phyloP scores from a whole-genome alignment of 2,797 vertebrate species.

The Melanotaenia parkinsoni region DNA sequence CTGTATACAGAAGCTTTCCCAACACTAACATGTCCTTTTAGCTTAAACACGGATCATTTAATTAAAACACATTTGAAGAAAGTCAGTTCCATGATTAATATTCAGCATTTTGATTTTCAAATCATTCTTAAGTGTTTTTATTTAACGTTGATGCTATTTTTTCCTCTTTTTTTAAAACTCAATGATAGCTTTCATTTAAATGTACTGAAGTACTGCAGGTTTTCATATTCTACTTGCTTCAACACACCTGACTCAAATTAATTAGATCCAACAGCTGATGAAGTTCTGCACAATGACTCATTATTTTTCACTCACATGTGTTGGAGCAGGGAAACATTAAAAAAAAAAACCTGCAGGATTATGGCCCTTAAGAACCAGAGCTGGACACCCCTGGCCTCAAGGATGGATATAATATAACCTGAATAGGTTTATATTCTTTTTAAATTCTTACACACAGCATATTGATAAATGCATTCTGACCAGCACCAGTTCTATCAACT shows the following conservation, averaged over 20 bases:
- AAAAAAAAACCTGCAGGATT: too few relatives aligned
- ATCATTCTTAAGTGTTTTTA: neutral
- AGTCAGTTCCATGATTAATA: neutral
- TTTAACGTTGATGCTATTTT: neutral
- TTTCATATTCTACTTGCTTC: too few relatives aligned
- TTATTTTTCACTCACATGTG: too few relatives aligned
- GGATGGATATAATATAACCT: neutral
- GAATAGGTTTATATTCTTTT: neutral
- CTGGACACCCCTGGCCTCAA: too few relatives aligned
- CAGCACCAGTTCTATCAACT: neutral
- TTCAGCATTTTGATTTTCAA: neutral
- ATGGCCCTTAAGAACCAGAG: too few relatives aligned
- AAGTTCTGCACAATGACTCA: too few relatives aligned
- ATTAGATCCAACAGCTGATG: too few relatives aligned
- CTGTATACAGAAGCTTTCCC: constrained; percentile 27
- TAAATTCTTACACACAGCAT: neutral
- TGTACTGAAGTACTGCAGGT: too few relatives aligned
- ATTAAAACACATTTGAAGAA: neutral
- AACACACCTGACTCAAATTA: too few relatives aligned
- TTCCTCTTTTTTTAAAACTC: neutral
- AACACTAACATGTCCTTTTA: neutral
- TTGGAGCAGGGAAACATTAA: too few relatives aligned
- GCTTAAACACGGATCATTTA: neutral
- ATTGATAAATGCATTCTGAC: neutral
- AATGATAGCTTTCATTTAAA: neutral